A percentile compares a stretch with the other conserved stretches of the same genome.
Conservation (phyloP, 1,140 invertebrate species). For the Eriocheir sinensis region DNA sequence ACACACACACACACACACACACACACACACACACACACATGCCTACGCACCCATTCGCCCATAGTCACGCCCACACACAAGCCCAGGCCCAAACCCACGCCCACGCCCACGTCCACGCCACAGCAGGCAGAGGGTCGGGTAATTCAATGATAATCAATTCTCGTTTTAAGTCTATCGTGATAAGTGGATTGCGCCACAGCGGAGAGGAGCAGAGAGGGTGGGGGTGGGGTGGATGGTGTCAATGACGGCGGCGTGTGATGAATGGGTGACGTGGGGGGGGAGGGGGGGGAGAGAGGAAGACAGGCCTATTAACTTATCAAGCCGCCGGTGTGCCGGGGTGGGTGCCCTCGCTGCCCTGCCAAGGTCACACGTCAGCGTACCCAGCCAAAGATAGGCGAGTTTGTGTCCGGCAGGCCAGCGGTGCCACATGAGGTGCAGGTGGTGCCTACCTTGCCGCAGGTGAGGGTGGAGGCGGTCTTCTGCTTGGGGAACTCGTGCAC, state of each 20-base stretch:
- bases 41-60: not conserved
- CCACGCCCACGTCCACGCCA: not conserved
- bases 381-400: no score
- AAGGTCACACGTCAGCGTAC: no score
- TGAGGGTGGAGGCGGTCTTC: constrained; percentile 83
- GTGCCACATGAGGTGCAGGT: not conserved
- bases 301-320: no score
- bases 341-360: no score
- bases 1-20: no score
- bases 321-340: not conserved
- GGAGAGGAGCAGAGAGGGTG: not conserved
- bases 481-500: constrained; percentile 87
- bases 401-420: no score
- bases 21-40: not conserved
- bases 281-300: not conserved
- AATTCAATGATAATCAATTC: not conserved
- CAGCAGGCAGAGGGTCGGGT: not conserved
- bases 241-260: not conserved
- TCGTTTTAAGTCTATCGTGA: not conserved
- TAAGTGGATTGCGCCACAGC: not conserved
- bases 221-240: not conserved
- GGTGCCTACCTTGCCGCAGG: constrained; percentile 84
- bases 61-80: not conserved
- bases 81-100: no score
- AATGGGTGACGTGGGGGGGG: no score